A percentile compares a stretch with the other conserved stretches of the same genome.
Conservation (phyloP, 2,888 invertebrate genomes). For the Mimas tiliae region DNA sequence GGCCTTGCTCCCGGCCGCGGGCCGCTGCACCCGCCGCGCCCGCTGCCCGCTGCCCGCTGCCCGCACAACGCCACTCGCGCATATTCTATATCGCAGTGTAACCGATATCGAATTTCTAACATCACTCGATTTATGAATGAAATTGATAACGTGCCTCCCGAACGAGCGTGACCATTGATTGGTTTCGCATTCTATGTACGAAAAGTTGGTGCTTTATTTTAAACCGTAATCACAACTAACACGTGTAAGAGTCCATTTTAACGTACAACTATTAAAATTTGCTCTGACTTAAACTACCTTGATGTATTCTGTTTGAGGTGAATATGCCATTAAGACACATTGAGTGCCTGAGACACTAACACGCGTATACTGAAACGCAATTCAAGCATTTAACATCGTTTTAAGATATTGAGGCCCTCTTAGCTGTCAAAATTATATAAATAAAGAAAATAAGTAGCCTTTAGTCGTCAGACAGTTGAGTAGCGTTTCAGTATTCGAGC, state of each 20-base stretch:
- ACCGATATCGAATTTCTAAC: slow-evolving; percentile 64
- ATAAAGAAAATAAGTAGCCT: slow-evolving; percentile 1
- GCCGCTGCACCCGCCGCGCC: slow-evolving; percentile 50
- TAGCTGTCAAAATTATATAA: too few species aligned
- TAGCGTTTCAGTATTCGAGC: too few species aligned
- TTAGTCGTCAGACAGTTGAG: slow-evolving; percentile 36
- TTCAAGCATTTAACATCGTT: too few species aligned
- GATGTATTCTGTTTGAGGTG: neutral
- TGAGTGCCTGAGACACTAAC: too few species aligned
- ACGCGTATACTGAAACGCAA: too few species aligned
- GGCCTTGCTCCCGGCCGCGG: slow-evolving; percentile 75
- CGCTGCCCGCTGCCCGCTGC: slow-evolving; percentile 13
- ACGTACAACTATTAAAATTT: neutral
- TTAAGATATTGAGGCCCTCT: too few species aligned
- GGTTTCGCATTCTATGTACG: slow-evolving; percentile 38
- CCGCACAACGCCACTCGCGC: slow-evolving; percentile 52
- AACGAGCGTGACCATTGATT: slow-evolving; percentile 67
- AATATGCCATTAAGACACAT: too few species aligned
- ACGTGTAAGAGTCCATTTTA: neutral
- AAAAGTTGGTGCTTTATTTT: slow-evolving; percentile 5
- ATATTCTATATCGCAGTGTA: slow-evolving; percentile 53
- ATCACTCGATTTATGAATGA: slow-evolving; percentile 64
- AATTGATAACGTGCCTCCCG: slow-evolving; percentile 62
- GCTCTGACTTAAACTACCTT: neutral
- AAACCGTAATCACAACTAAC: slow-evolving; percentile 4